Evolutionary conservation across 2,888 invertebrate genomes (phyloP).

Genomic region (Trilocha varians): DNA sequence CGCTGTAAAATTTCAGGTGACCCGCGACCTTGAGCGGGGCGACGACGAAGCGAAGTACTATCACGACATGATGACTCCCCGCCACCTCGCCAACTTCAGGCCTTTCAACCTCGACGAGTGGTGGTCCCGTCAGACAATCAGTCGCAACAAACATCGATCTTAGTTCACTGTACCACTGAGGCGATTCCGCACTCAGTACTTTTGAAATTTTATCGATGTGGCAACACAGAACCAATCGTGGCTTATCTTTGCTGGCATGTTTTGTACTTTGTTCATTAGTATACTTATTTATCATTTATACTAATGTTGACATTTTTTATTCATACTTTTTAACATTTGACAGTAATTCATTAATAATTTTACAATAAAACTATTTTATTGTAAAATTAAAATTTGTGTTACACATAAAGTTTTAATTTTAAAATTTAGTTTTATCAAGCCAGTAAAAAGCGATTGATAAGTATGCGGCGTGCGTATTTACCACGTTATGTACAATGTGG

Average conservation of each 20-base stretch:
- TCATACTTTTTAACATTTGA: too few relatives aligned
- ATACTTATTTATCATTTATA: background rate
- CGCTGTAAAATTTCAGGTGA: constrained; percentile 64
- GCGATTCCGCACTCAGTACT: background rate
- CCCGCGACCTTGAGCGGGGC: constrained; percentile 70
- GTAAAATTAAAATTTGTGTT: background rate
- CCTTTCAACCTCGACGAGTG: constrained; percentile 85
- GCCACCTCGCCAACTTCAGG: constrained; percentile 78
- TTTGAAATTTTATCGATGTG: background rate
- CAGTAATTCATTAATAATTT: too few relatives aligned
- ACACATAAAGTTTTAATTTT: background rate
- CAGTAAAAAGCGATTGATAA: background rate
- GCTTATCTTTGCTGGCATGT: background rate
- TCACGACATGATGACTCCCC: constrained; percentile 75
- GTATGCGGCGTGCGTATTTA: too few relatives aligned
- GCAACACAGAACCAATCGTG: background rate
- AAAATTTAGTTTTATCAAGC: background rate
- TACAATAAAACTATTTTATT: background rate
- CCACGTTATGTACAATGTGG: too few relatives aligned
- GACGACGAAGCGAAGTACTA: constrained; percentile 74
- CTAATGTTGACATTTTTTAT: background rate
- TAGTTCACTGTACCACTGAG: constrained; percentile 19
- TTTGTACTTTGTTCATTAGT: background rate
- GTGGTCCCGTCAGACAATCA: constrained; percentile 82
- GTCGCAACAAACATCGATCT: constrained; percentile 67